Conservation (phyloP, 2,888 invertebrate genomes). For the Xestoiulus laeticollis region DNA sequence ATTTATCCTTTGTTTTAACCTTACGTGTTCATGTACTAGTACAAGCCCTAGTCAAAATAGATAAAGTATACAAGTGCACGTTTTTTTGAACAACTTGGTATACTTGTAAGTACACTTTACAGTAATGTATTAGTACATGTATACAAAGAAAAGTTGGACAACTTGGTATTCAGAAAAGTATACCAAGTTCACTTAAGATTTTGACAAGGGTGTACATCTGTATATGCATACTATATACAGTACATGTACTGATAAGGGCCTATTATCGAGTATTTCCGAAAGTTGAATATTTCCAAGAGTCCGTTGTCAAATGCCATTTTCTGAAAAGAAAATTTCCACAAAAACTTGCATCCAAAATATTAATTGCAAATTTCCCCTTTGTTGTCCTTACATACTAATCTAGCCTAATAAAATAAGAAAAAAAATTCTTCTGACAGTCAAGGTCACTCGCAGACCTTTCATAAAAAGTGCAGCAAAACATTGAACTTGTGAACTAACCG, state of each 20-base stretch:
- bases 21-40: no score
- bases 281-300: not conserved
- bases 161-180: no score
- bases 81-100: not conserved
- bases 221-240: no score
- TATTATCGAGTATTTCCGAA: not conserved
- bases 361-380: not conserved
- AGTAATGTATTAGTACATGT: no score
- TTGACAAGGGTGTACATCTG: no score
- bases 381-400: not conserved
- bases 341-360: not conserved
- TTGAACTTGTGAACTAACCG: slow-evolving; percentile 32
- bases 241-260: no score
- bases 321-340: not conserved
- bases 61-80: no score
- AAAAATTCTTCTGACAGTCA: not conserved
- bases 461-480: not conserved
- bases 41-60: no score
- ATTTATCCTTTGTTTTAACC: no score
- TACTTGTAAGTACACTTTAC: not conserved
- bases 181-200: no score
- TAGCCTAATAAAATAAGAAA: not conserved
- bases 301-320: not conserved
- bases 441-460: slow-evolving; percentile 18
- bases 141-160: no score